A percentile compares a stretch with the other conserved stretches of the same genome.
These are phyloP conservation scores for Gulo gulo DNA, from an alignment of 2,113 vertebrate species.

Conservation along the genomic window DNA sequence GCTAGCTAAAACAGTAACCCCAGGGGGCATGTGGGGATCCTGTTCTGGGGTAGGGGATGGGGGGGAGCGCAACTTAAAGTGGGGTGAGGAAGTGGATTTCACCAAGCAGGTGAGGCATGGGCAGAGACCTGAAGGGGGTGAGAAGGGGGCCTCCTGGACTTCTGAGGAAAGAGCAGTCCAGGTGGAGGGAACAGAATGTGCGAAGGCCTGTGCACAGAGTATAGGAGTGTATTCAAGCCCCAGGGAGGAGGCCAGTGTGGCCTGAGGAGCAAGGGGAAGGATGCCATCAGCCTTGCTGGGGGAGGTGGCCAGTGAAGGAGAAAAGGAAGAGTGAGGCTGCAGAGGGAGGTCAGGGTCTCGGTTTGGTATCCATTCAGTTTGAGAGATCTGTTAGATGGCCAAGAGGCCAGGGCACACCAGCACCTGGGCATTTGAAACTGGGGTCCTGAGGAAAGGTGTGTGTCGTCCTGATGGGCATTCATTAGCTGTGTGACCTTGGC, in stretches of 20 bases:
- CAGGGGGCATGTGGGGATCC: not conserved
- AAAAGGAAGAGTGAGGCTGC: not conserved
- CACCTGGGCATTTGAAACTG: not conserved
- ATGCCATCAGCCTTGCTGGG: not conserved
- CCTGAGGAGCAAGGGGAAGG: not conserved
- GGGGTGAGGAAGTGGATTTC: not conserved
- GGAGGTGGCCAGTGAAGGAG: fast-evolving
- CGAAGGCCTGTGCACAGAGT: not conserved
- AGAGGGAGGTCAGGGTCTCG: not conserved
- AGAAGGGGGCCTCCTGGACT: not conserved
- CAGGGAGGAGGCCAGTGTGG: not conserved
- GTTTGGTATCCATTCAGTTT: not conserved
- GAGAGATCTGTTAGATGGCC: not conserved
- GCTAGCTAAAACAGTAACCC: not conserved
- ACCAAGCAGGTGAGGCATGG: not conserved
- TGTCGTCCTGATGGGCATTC: not conserved
- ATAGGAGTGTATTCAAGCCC: not conserved
- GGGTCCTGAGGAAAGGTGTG: not conserved
- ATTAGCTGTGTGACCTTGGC: not conserved
- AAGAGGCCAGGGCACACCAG: not conserved
- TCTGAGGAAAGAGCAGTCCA: not conserved
- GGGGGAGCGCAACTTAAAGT: not conserved
- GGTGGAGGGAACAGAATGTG: not conserved
- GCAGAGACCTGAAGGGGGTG: not conserved
- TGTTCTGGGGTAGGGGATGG: not conserved